Evolutionary conservation across 2,888 invertebrate species (phyloP), one percentile per base, ranked within the genome.

Genomic region (Omphaloscelis lunosa): DNA sequence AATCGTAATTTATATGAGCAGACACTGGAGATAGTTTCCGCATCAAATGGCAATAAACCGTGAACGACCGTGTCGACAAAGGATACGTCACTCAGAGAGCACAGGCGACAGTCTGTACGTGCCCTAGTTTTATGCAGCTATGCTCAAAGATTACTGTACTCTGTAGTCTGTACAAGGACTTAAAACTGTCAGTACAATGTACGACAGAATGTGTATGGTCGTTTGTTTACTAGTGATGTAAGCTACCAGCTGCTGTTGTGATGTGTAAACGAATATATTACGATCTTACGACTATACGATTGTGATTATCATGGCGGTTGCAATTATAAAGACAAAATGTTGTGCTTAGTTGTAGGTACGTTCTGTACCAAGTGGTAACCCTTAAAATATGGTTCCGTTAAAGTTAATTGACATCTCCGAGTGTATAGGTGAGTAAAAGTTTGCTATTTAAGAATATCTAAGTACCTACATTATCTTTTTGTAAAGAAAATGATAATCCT

Each of bases 1-100:
- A 67, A 70, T 41, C 27, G 15, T 61, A 39, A 53, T 39, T 62
- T 71, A 59, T 53, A 59, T 23, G 41, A 72, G n/a, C 9, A 41
- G 23, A 70, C 6, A 81, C 56, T 66, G 23, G 39, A 59, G n/a
- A 82, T 61, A 61, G 61, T 74, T 76, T 66, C 53, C 61, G 39
- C 66, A 72, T 75, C 65, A 72, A 81, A 87, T 63, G 39, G 27
- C 74, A 76, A 78, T 82, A 82, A 72, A 75, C 45, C 20, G 39
- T 59, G 71, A 69, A 72, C 29, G 66, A 85, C 72, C 58, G 68
- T 39, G 82, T 45, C 51, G 56, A 76, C 68, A 75, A 71, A 71
- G 53, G 51, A 75, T 17, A 62, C 45, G 34, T 41, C 70, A 72
- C 41, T 27, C 8, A 15, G 34, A 53, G 65, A 61, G 17, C 29